These are phyloP conservation scores for Adelges cooleyi DNA, from an alignment of 1,140 invertebrate species.

Conservation along the genomic window DNA sequence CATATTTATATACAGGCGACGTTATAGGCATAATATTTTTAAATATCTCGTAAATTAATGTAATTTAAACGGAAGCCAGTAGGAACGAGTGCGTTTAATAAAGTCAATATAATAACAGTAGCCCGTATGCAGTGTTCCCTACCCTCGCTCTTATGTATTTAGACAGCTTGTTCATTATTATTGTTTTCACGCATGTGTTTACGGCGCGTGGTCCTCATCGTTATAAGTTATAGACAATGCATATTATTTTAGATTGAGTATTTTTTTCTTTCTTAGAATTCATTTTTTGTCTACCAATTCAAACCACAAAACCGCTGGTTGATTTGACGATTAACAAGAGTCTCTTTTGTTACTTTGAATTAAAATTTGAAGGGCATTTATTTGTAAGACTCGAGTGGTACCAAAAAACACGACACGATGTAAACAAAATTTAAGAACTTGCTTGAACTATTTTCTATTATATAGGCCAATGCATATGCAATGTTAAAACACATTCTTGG, in stretches of 20 bases:
- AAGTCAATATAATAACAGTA: slow-evolving; percentile 17
- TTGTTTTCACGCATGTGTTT: slow-evolving; percentile 19
- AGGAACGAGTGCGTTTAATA: slow-evolving; percentile 6
- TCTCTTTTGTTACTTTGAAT: too few species aligned
- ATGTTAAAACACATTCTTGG: too few species aligned
- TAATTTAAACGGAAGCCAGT: slow-evolving; percentile 14
- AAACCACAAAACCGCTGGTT: slow-evolving; percentile 9
- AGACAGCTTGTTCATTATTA: slow-evolving; percentile 24
- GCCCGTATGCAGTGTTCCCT: slow-evolving; percentile 7
- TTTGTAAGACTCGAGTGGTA: too few species aligned
- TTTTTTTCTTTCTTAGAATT: slow-evolving; percentile 2
- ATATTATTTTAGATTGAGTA: slow-evolving; percentile 1
- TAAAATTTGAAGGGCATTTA: too few species aligned
- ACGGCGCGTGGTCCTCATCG: background rate
- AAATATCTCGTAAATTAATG: slow-evolving; percentile 5
- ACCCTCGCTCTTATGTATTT: background rate
- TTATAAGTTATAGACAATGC: background rate
- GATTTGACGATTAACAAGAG: slow-evolving; percentile 9
- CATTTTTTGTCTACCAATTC: slow-evolving; percentile 20
- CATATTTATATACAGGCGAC: too few species aligned
- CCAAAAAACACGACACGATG: too few species aligned
- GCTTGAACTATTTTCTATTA: too few species aligned
- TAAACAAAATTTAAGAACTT: too few species aligned
- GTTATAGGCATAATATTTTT: background rate
- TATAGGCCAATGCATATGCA: too few species aligned